These are phyloP conservation scores for Lasioglossum albipes DNA, from an alignment of 1,140 invertebrate genomes.

Conservation along the genomic window DNA sequence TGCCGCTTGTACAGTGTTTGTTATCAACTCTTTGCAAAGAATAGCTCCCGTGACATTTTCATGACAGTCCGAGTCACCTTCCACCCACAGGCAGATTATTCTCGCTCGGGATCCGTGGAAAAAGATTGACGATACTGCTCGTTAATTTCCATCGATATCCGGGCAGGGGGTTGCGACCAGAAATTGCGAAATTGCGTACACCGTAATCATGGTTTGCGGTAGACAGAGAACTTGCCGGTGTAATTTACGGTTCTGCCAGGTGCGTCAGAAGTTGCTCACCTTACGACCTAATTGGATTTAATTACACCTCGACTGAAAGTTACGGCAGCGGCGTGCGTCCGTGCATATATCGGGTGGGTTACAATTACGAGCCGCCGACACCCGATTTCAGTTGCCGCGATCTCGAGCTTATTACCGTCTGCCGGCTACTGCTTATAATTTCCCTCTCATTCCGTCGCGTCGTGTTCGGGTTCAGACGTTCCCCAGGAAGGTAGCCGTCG, in stretches of 20 bases:
- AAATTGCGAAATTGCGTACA: conserved; percentile 49
- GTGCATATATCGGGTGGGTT: conserved; percentile 33
- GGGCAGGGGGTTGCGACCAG: not conserved
- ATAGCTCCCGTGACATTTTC: too few relatives aligned
- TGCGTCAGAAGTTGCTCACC: conserved; percentile 64
- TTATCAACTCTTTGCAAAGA: too few relatives aligned
- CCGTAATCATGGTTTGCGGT: conserved; percentile 45
- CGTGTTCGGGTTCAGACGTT: too few relatives aligned
- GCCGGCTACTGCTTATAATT: not conserved
- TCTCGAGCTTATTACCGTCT: conserved; percentile 32
- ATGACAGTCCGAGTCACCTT: too few relatives aligned
- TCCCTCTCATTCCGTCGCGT: not conserved
- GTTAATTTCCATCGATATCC: conserved; percentile 15
- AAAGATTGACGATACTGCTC: not conserved
- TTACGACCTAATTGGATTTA: conserved; percentile 66
- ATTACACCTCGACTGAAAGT: conserved; percentile 58
- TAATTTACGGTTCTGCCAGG: conserved; percentile 61
- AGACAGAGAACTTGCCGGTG: conserved; percentile 33
- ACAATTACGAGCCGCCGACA: conserved; percentile 45
- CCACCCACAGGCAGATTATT: too few relatives aligned
- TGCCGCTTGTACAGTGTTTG: too few relatives aligned
- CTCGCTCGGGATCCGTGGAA: too few relatives aligned
- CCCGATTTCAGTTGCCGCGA: conserved; percentile 47
- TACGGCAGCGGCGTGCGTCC: conserved; percentile 39
- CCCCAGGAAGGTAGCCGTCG: too few relatives aligned